Conservation (phyloP, 2,113 vertebrate genomes). For the Bujurquina vittata region DNA sequence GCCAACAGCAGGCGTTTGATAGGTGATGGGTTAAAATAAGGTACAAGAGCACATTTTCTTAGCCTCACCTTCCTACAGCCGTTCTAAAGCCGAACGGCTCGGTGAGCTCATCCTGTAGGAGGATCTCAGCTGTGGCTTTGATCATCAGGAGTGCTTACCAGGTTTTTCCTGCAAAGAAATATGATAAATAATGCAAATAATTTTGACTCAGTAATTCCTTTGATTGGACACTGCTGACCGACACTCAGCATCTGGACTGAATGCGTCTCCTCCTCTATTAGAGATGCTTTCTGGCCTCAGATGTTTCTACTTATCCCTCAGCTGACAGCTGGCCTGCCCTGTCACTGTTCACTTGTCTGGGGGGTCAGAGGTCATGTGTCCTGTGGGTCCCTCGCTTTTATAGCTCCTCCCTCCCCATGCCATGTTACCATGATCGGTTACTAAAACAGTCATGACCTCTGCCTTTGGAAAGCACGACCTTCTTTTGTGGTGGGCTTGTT, state of each 20-base stretch:
- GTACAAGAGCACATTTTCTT: too few species aligned
- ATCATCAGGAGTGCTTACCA: not conserved
- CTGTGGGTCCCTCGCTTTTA: not conserved
- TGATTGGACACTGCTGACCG: too few species aligned
- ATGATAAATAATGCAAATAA: not conserved
- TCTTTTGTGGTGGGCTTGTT: not conserved
- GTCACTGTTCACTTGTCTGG: conserved; percentile 28
- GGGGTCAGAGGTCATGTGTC: conserved; percentile 59
- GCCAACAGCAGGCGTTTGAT: too few species aligned
- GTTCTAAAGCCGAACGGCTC: too few species aligned
- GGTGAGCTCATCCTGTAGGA: too few species aligned
- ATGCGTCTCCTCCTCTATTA: not conserved
- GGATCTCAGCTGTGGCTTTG: too few species aligned
- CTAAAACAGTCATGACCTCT: conserved; percentile 11
- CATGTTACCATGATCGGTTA: conserved; percentile 28
- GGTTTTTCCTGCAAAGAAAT: not conserved
- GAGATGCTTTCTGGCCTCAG: not conserved
- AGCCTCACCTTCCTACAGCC: too few species aligned
- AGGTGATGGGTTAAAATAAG: too few species aligned
- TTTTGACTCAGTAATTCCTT: not conserved
- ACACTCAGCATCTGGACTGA: not conserved
- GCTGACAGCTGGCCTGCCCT: conserved; percentile 57
- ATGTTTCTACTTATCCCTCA: not conserved
- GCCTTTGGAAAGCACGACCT: not conserved
- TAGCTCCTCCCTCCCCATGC: not conserved